Evolutionary conservation across 2,888 invertebrate genomes (phyloP).

Genomic region (Zhuqinia jingwanae): DNA sequence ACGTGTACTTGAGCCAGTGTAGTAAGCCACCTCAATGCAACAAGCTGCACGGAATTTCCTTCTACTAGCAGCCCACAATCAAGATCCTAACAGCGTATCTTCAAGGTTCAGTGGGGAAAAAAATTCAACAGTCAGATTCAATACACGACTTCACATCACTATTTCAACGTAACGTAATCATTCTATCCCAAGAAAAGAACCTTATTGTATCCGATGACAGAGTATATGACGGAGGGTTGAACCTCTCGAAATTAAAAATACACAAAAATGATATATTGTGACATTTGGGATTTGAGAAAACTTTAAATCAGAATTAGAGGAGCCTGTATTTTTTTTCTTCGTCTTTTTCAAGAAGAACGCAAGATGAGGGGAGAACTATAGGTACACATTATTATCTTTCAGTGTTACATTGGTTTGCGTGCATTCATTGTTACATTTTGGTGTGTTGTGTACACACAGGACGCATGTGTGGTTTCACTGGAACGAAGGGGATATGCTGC

Average conservation of each 20-base stretch:
- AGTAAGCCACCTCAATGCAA: too few species aligned
- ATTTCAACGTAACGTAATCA: constrained; percentile 39
- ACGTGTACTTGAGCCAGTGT: too few species aligned
- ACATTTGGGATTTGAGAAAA: constrained; percentile 73
- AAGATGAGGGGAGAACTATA: not conserved
- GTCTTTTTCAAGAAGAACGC: not conserved
- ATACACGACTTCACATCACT: not conserved
- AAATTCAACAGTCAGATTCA: not conserved
- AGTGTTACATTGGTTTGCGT: not conserved
- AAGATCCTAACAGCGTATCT: not conserved
- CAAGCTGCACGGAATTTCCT: too few species aligned
- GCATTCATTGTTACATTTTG: not conserved
- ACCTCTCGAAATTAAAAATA: constrained; percentile 77
- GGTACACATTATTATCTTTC: not conserved
- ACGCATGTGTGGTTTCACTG: constrained; percentile 33
- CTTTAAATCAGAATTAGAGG: constrained; percentile 74
- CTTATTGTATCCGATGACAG: constrained; percentile 65
- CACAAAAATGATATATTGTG: constrained; percentile 77
- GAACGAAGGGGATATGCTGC: too few species aligned
- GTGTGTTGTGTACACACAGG: not conserved
- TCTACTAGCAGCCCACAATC: too few species aligned
- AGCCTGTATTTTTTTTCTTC: constrained; percentile 25
- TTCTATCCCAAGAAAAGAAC: constrained; percentile 31
- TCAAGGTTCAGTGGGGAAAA: constrained; percentile 10
- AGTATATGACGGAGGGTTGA: constrained; percentile 65